A percentile compares a stretch with the other conserved stretches of the same genome.
phyloP scores from a whole-genome alignment of 53 echinoderm and acorn worm species.

The Hippasteria phrygiana region DNA sequence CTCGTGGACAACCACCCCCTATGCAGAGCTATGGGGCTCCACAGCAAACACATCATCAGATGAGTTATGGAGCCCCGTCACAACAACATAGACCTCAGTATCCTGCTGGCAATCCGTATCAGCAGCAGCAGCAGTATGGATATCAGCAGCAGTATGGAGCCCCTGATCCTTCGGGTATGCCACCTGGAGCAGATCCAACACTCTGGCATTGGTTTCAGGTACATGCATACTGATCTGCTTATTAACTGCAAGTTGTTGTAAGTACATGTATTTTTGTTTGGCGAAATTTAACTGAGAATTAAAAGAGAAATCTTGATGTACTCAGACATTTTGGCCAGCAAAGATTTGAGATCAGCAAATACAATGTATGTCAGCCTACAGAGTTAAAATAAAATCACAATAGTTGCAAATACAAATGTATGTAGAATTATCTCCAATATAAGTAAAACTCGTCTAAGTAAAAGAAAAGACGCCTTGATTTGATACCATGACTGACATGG shows the following conservation, averaged over 20 bases:
- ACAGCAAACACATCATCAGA: conserved; percentile 35
- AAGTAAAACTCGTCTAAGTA: too few species aligned
- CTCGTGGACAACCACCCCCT: conserved; percentile 41
- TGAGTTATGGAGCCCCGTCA: conserved; percentile 38
- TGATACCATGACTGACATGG: too few species aligned
- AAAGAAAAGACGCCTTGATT: too few species aligned
- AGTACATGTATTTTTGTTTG: neutral
- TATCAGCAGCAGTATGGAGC: conserved; percentile 50
- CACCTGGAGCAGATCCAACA: conserved; percentile 83
- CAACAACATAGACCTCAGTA: neutral
- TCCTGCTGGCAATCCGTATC: neutral
- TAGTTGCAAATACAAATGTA: too few species aligned
- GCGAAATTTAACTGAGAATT: neutral
- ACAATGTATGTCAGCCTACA: too few species aligned
- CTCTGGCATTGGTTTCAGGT: conserved; percentile 96
- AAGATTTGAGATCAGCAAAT: too few species aligned
- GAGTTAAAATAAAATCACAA: too few species aligned
- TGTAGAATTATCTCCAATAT: too few species aligned
- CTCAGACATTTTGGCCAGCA: too few species aligned
- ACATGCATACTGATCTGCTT: neutral
- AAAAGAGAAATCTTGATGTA: too few species aligned
- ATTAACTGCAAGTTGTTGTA: neutral
- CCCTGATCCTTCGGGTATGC: conserved; percentile 52
- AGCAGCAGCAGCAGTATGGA: conserved; percentile 28
- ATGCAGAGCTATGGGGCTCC: conserved; percentile 68